Evolutionary conservation across 2,113 vertebrate genomes (phyloP).

Genomic region (Caloenas nicobarica): DNA sequence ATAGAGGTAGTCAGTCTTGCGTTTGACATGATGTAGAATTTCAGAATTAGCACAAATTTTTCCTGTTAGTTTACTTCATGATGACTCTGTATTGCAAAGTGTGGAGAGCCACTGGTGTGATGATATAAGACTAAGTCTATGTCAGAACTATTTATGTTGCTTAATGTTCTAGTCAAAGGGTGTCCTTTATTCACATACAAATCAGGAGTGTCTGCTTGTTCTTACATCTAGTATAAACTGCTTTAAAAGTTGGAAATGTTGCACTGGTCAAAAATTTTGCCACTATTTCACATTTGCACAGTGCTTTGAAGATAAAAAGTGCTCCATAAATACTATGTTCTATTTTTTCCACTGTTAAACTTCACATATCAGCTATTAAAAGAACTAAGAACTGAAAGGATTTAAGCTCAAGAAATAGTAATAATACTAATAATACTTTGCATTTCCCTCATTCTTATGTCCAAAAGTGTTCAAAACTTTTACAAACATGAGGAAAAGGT

Average conservation of each 20-base stretch:
- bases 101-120: background rate
- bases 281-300: background rate
- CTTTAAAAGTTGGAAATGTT: background rate
- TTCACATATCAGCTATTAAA: slow-evolving; percentile 20
- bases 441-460: background rate
- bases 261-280: background rate
- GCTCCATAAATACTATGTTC: slow-evolving; percentile 19
- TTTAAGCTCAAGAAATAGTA: background rate
- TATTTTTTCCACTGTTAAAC: background rate
- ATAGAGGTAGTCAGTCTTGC: background rate
- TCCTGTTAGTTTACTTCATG: background rate
- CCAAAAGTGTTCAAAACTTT: background rate
- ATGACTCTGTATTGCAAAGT: background rate
- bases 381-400: background rate
- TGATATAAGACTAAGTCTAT: background rate
- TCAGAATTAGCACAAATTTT: background rate
- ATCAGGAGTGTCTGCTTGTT: background rate
- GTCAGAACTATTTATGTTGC: background rate
- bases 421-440: background rate
- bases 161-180: background rate
- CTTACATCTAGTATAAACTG: background rate
- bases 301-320: slow-evolving; percentile 31
- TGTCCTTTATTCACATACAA: background rate
- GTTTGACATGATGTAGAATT: background rate
- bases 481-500: background rate